Base-by-base conservation (phyloP, 2,113 vertebrate genomes). In the Herpetotheres cachinnans region DNA sequence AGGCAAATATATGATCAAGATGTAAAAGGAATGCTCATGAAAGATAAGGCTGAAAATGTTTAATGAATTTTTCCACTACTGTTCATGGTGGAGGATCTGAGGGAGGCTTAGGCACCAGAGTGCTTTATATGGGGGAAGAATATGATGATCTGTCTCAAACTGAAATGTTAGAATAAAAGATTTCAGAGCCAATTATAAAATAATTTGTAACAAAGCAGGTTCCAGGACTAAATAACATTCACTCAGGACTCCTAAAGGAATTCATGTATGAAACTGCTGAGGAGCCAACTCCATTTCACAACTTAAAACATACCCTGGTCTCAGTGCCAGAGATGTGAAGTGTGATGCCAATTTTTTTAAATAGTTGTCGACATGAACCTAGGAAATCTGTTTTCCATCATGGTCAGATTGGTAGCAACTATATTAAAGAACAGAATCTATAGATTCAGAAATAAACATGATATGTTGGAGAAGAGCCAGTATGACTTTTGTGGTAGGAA, bases 1-100 rank as follows among this genome's bases (percentile, higher is more conserved):
- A 94, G 66, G 58, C 89, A 95, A 78, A 95, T 93, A 93, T 62
- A 95, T 70, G 81, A 96, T 95, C 93, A 94, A 97, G 90, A 97
- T 91, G 85, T 92, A 91, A 92, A 95, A 97, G 34, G 78, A 95
- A 76, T 89, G 96, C 71, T 91, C 25, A 46, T 30, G 66, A 54
- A 94, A 93, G 93, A 96, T 96, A 96, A 93, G 78, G 67, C 19
- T 73, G 62, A 91, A 94, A 93, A 92, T 15, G 15, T 85, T 87
- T 94, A 91, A 94, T 90, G 73, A 96, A 66, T 93, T 96, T 96
- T 96, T 94, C 70, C 82, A 86, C 58, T 87, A 3, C 82, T 77
- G 34, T 62, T 96, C 87, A 93, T 88, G 74, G 84, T 93, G 66
- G 52, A 90, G 71, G 74, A 96, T 96, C 93, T 88, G 54, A 93